A percentile compares a stretch with the other conserved stretches of the same genome.
Evolutionary conservation across 2,797 vertebrate species (phyloP).

Genomic region (Coilia nasus): DNA sequence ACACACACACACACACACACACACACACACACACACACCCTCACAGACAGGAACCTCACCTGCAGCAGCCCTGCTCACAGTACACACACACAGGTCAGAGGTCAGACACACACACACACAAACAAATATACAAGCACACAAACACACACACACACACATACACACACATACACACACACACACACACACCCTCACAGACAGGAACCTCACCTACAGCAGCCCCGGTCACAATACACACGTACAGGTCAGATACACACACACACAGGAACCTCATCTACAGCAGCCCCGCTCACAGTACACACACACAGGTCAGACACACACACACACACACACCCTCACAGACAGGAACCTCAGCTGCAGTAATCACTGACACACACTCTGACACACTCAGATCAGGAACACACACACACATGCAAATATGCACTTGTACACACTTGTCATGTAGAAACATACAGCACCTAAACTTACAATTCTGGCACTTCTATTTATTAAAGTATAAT

Average conservation of each 20-base stretch:
- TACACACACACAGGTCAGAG: background rate
- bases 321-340: conserved; percentile 5
- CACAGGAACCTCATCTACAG: conserved; percentile 40
- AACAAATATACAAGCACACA: conserved; percentile 62
- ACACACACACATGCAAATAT: background rate
- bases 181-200: conserved; percentile 75
- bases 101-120: conserved; percentile 52
- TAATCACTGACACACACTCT: conserved; percentile 6
- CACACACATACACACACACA: background rate
- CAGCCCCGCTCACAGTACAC: background rate
- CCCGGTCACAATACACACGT: background rate
- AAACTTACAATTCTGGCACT: no score
- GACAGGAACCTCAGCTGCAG: background rate
- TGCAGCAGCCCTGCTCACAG: background rate
- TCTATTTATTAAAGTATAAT: no score
- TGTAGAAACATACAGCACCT: background rate
- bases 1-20: background rate
- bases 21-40: background rate
- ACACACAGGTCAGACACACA: background rate
- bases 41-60: background rate
- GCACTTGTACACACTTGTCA: background rate
- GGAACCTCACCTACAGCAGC: conserved; percentile 34
- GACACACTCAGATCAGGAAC: conserved; percentile 30
- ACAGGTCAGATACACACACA: background rate
- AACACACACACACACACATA: conserved; percentile 18